Conservation (phyloP, 2,113 vertebrate species). For the Grammomys surdaster region DNA sequence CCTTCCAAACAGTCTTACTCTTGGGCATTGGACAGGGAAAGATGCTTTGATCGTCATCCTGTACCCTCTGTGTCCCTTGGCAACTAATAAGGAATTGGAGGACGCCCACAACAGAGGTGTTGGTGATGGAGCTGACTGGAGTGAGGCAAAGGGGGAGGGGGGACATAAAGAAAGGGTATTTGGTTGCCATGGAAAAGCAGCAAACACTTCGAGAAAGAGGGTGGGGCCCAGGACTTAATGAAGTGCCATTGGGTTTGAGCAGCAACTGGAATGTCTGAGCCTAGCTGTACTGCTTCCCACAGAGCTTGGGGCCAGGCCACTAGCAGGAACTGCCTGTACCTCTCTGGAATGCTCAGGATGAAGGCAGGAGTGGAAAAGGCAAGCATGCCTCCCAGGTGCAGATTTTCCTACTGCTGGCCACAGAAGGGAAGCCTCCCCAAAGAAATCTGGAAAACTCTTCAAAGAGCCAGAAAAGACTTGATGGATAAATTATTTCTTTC, state of each 20-base stretch:
- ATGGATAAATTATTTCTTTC: slow-evolving; percentile 17
- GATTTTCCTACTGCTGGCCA: slow-evolving; percentile 40
- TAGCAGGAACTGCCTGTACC: slow-evolving; percentile 41
- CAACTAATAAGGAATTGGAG: neutral
- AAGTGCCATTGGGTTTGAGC: slow-evolving; percentile 76
- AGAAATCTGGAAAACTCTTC: slow-evolving; percentile 73
- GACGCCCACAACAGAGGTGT: slow-evolving; percentile 48
- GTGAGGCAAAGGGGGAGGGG: neutral
- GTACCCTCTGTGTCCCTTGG: slow-evolving; percentile 55
- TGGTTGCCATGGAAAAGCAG: slow-evolving; percentile 52
- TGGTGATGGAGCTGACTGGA: slow-evolving; percentile 61
- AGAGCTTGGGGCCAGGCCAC: slow-evolving; percentile 52
- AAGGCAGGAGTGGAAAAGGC: slow-evolving; percentile 29
- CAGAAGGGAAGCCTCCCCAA: slow-evolving; percentile 49
- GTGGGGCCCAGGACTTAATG: slow-evolving; percentile 71
- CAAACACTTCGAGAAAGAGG: slow-evolving; percentile 67
- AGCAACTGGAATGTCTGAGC: slow-evolving; percentile 77
- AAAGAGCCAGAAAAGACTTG: slow-evolving; percentile 54
- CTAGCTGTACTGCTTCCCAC: slow-evolving; percentile 42
- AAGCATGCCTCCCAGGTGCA: slow-evolving; percentile 69
- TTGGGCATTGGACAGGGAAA: neutral
- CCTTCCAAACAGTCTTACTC: neutral
- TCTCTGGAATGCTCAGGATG: slow-evolving; percentile 66
- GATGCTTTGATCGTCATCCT: neutral
- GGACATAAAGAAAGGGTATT: slow-evolving; percentile 57